Evolutionary conservation across 2,888 invertebrate genomes (phyloP), one percentile per base, ranked within the genome.

Genomic region (Cordilura impudica): DNA sequence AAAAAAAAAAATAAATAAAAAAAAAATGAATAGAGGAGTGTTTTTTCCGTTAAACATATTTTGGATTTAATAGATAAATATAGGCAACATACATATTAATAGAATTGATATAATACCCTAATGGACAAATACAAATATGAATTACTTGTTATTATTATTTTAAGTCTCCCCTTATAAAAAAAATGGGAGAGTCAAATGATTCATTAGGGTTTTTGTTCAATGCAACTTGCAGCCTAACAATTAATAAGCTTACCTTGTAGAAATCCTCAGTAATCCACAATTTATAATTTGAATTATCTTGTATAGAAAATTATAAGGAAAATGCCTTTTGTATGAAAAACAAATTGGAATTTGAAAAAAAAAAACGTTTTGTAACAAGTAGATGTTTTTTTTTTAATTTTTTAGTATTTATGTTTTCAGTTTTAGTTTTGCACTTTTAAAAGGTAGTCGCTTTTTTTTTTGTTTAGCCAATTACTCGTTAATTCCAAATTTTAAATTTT

Each of bases 381-480:
- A 3, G 35, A n/a, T 4, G n/a, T 39, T 39, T 12, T 39, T 14
- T 14, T 39, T 39, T 5, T 39, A 39, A 39, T 12, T n/a, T 39
- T 39, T n/a, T n/a, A 39, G 35, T 39, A n/a, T 39, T 39, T n/a
- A n/a, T 19, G 12, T 51, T 14, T 23, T 12, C 12, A 26, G 21
- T 51, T 51, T n/a, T 35, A 35, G 23, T 6, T 23, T 23, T 51
- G 51, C 26, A 51, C 14, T 26, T 51, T 51, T n/a, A 12, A 39
- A 39, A n/a, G n/a, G 5, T n/a, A 39, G 4, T 39, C 4, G n/a
- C n/a, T 12, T 51, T 51, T 23, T 43, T 43, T 69, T 67, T 49
- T 53, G 51, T 61, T 60, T 26, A 54, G 21, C 16, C 61, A 63
- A 75, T 49, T 26, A 69, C 66, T 35, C 54, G 43, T 74, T 67